Evolutionary conservation across 1,140 invertebrate species (phyloP).

Genomic region (Drosophila willistoni): DNA sequence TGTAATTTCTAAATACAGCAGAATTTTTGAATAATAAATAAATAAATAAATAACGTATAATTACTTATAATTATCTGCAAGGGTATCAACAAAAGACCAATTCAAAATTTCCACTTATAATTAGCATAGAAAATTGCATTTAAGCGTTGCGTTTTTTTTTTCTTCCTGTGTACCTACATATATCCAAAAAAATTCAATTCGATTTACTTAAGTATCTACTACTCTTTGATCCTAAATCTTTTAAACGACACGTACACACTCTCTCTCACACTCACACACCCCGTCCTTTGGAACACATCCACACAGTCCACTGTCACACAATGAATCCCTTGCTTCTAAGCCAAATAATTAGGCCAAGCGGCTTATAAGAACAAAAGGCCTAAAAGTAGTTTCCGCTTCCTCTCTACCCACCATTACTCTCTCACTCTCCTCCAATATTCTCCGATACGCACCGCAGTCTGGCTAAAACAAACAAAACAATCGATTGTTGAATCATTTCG

Average conservation of each 20-base stretch:
- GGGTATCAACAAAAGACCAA: background rate
- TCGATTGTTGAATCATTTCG: constrained; percentile 18
- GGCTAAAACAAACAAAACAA: constrained; percentile 12
- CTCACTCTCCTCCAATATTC: background rate
- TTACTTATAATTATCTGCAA: background rate
- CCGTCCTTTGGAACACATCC: background rate
- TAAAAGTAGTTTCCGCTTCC: constrained; percentile 3
- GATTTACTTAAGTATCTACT: constrained; percentile 25
- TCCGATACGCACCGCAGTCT: background rate
- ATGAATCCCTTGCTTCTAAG: background rate
- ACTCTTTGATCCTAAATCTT: constrained; percentile 10
- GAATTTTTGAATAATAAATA: too few species aligned
- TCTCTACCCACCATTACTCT: background rate
- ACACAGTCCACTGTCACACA: background rate
- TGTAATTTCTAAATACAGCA: too few species aligned
- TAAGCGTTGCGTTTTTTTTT: constrained; percentile 9
- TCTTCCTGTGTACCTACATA: constrained; percentile 6
- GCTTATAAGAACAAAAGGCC: constrained; percentile 20
- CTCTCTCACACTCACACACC: background rate
- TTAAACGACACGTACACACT: constrained; percentile 13
- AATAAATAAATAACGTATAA: too few species aligned
- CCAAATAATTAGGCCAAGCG: constrained; percentile 16
- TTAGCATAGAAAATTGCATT: constrained; percentile 31
- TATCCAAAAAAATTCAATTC: constrained; percentile 31
- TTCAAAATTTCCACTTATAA: constrained; percentile 8